These are phyloP conservation scores for Aythya baeri DNA, from an alignment of 2,113 vertebrate species.

Conservation along the genomic window DNA sequence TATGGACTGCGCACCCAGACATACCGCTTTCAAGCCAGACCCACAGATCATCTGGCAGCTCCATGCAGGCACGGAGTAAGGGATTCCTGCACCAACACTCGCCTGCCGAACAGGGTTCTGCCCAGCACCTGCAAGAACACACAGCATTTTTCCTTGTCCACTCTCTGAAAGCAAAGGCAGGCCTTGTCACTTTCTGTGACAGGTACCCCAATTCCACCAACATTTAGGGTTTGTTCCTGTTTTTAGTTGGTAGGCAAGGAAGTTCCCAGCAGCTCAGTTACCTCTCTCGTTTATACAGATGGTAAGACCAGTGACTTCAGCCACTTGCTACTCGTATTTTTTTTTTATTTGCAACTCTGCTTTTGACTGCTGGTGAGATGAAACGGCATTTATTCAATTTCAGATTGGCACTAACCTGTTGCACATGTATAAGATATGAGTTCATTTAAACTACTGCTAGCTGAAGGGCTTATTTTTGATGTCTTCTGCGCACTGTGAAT, in stretches of 20 bases:
- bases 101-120: slow-evolving; percentile 93
- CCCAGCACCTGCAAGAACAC: slow-evolving; percentile 83
- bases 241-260: not conserved
- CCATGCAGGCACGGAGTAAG: slow-evolving; percentile 90
- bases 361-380: not conserved
- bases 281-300: not conserved
- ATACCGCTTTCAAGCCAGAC: slow-evolving; percentile 93
- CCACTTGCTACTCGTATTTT: not conserved
- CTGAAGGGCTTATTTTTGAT: not conserved
- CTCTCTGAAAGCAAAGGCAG: rapidly evolving
- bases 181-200: not conserved
- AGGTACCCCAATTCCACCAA: rapidly evolving
- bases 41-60: slow-evolving; percentile 98
- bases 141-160: not conserved
- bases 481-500: not conserved
- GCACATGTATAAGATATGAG: rapidly evolving
- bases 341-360: not conserved
- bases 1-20: slow-evolving; percentile 91
- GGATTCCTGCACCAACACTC: slow-evolving; percentile 88
- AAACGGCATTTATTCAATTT: not conserved
- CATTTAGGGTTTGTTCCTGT: rapidly evolving
- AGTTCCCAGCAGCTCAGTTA: not conserved
- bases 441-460: not conserved
- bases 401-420: not conserved
- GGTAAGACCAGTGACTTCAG: not conserved